These are phyloP conservation scores for Aphodius sticticus DNA, from an alignment of 2,888 invertebrate species.

Conservation along the genomic window DNA sequence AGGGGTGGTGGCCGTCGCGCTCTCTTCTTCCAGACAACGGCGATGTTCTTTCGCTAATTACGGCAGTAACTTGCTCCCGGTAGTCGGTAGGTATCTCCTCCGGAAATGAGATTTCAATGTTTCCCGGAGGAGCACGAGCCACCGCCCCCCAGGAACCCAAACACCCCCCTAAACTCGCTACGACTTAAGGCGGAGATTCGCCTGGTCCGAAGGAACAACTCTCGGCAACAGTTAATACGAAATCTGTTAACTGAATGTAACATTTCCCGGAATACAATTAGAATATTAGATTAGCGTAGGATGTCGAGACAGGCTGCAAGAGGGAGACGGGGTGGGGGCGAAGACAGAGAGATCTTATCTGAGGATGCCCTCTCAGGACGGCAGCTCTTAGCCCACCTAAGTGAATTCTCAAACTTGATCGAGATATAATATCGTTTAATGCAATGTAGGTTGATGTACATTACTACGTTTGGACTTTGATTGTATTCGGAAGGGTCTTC, in stretches of 20 bases:
- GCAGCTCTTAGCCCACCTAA: constrained; percentile 46
- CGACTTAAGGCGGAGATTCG: not conserved
- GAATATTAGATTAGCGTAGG: constrained; percentile 61
- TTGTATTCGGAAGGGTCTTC: constrained; percentile 33
- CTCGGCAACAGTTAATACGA: constrained; percentile 58
- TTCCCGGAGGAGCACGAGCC: constrained; percentile 58
- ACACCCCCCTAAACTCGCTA: constrained; percentile 33
- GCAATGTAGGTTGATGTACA: constrained; percentile 41
- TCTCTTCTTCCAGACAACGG: not conserved
- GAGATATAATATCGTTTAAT: constrained; percentile 56
- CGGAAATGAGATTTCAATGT: constrained; percentile 62
- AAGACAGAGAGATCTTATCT: constrained; percentile 19
- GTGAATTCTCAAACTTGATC: constrained; percentile 56
- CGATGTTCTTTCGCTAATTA: constrained; percentile 56
- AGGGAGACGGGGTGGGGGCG: not conserved
- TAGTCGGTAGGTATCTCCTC: constrained; percentile 50
- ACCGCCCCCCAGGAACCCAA: constrained; percentile 5
- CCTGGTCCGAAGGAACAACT: not conserved
- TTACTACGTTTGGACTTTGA: constrained; percentile 39
- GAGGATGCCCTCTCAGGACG: constrained; percentile 10
- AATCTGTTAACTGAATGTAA: constrained; percentile 62
- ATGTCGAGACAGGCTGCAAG: constrained; percentile 37
- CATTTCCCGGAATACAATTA: constrained; percentile 62
- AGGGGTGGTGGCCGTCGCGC: not conserved
- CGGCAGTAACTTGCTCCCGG: constrained; percentile 46